phyloP scores from a whole-genome alignment of 2,113 vertebrate genomes.

The Felis catus region F.catus_Fca126_mat1.0 CM031412.1:2265501-2266000 shows the following conservation, averaged over 20 bases:
- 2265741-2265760: background rate
- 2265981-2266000: too few species aligned
- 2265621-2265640: background rate
- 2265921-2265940: too few species aligned
- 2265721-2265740: background rate
- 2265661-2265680: conserved; percentile 22
- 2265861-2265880: too few species aligned
- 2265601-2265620: background rate
- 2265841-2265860: too few species aligned
- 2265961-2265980: too few species aligned
- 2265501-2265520: background rate
- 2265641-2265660: background rate
- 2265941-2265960: too few species aligned
- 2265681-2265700: background rate
- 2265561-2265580: background rate
- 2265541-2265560: background rate
- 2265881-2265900: too few species aligned
- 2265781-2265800: background rate
- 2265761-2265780: background rate
- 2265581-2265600: background rate
- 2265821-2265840: background rate
- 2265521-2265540: background rate
- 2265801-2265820: background rate
- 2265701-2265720: background rate
- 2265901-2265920: too few species aligned